phyloP scores from a whole-genome alignment of 1,140 invertebrate species.

The Heliconius melpomene region DNA sequence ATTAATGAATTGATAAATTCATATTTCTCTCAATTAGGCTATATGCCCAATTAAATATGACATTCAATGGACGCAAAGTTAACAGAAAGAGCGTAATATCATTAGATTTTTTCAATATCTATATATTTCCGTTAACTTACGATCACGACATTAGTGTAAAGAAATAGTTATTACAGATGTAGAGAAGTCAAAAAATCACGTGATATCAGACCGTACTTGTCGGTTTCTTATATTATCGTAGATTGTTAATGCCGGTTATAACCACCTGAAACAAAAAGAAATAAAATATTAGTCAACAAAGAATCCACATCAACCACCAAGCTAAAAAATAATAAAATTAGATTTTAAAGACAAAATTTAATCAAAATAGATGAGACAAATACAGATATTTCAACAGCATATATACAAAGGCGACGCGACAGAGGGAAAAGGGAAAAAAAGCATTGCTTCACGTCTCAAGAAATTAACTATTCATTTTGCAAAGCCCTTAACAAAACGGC shows the following conservation, averaged over 20 bases:
- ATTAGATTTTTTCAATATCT: no score
- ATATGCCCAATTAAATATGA: no score
- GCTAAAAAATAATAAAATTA: no score
- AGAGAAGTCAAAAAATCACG: background rate
- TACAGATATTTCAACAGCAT: background rate
- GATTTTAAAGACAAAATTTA: background rate
- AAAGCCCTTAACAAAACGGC: constrained; percentile 12
- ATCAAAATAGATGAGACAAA: background rate
- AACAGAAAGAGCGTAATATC: no score
- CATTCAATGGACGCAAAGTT: no score
- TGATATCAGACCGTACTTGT: background rate
- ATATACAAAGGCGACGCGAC: background rate
- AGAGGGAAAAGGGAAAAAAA: background rate
- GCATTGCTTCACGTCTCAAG: constrained; percentile 6
- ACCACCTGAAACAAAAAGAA: constrained; percentile 6
- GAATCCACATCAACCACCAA: no score
- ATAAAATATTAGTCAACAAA: background rate
- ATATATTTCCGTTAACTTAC: no score
- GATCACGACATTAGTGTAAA: no score
- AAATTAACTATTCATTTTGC: constrained; percentile 14
- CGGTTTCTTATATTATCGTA: background rate
- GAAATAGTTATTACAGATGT: no score
- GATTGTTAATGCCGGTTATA: background rate
- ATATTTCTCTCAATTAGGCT: no score
- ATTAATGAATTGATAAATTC: no score